Evolutionary conservation across 2,113 vertebrate genomes (phyloP).

Genomic region (Desmodus rotundus): DNA sequence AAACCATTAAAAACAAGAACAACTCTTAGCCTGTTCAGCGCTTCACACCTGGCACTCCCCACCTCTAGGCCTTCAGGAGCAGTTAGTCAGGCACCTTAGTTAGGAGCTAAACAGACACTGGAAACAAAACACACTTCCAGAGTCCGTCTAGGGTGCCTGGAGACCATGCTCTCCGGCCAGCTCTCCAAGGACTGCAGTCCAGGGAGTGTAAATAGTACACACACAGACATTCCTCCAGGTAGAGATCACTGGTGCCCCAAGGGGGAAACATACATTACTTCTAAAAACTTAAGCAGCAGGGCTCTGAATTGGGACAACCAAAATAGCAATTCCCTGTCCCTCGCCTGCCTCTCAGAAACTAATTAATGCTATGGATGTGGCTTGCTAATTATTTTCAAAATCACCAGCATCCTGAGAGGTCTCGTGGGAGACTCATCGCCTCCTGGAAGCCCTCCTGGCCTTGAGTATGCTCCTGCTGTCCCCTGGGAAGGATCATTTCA

Average conservation of each 20-base stretch:
- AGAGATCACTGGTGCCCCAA: background rate
- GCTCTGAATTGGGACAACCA: slow-evolving; percentile 28
- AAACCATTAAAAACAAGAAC: slow-evolving; percentile 28
- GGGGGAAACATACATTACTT: background rate
- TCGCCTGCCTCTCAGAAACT: slow-evolving; percentile 47
- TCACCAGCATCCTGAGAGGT: background rate
- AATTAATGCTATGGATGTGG: slow-evolving; percentile 50
- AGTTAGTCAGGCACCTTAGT: background rate
- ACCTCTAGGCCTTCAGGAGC: background rate
- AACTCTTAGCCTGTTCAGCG: background rate
- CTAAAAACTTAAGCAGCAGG: background rate
- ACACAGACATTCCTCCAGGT: background rate
- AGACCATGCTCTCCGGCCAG: background rate
- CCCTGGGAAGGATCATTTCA: background rate
- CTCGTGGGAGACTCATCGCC: background rate
- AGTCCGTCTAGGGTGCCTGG: background rate
- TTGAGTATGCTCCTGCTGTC: background rate
- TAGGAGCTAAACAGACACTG: background rate
- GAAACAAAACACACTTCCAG: background rate
- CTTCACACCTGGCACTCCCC: background rate
- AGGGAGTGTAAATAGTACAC: background rate
- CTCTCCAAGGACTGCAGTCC: background rate
- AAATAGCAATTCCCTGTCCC: slow-evolving; percentile 32
- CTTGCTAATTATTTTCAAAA: slow-evolving; percentile 55
- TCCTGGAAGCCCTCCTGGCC: background rate